Evolutionary conservation across 2,113 vertebrate genomes (phyloP).

Genomic region (Gorsachius goisagi): DNA sequence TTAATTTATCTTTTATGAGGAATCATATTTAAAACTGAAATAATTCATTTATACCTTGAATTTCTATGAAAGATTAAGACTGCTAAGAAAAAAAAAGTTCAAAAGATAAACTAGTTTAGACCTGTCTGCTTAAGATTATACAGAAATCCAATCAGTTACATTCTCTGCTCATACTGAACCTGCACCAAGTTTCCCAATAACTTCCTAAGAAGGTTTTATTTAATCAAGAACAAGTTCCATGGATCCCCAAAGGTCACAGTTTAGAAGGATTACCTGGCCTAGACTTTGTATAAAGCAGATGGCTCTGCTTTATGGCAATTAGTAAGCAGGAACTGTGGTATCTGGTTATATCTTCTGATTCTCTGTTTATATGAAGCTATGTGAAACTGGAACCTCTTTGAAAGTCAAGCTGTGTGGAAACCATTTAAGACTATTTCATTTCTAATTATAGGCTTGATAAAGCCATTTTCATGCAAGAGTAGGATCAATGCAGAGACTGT

Average conservation of each 20-base stretch:
- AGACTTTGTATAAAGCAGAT: slow-evolving; percentile 72
- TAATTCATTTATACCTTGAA: slow-evolving; percentile 4
- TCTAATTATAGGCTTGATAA: slow-evolving; percentile 75
- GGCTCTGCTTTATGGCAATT: slow-evolving; percentile 73
- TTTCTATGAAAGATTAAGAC: not conserved
- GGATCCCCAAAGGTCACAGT: slow-evolving; percentile 69
- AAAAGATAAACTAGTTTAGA: not conserved
- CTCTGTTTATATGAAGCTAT: slow-evolving; percentile 71
- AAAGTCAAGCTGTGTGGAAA: slow-evolving; percentile 71
- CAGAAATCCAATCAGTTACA: slow-evolving; percentile 44
- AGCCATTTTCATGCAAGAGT: slow-evolving; percentile 67
- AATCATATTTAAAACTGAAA: slow-evolving; percentile 21
- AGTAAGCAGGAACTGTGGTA: slow-evolving; percentile 74
- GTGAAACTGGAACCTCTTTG: slow-evolving; percentile 74
- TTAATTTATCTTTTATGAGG: slow-evolving; percentile 13
- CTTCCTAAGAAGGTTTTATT: slow-evolving; percentile 58
- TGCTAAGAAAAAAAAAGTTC: not conserved
- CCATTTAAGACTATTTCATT: slow-evolving; percentile 75
- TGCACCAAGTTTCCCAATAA: slow-evolving; percentile 35
- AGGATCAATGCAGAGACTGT: slow-evolving; percentile 47
- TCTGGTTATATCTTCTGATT: slow-evolving; percentile 73
- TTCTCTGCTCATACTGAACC: slow-evolving; percentile 45
- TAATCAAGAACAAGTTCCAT: slow-evolving; percentile 60
- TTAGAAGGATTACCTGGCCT: slow-evolving; percentile 67
- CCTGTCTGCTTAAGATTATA: slow-evolving; percentile 25